Evolutionary conservation across 2,113 vertebrate species (phyloP), one percentile per base, ranked within the genome.

Genomic region (Anolis carolinensis): DNA sequence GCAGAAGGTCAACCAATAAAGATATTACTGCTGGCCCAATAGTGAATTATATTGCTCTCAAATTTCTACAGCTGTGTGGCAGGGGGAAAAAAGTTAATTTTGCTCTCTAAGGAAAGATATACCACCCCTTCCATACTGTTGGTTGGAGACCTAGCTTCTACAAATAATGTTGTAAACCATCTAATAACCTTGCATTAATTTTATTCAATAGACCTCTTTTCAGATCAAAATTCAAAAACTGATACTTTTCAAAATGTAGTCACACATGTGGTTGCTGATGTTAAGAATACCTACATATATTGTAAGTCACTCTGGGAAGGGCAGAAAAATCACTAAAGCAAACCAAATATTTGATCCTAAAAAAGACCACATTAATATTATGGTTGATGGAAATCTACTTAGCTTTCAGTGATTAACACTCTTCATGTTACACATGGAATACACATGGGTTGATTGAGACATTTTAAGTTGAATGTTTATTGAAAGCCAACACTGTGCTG

Each of bases 231-330:
- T 7, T 18, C 3, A 11, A 10, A 23, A 48, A 81, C 25, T 18
- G 11, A 39, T 6, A 36, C 63, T 39, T 79, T 13, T 21, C 84
- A 88, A 92, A 59, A 90, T 25, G 25, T 65, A 65, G 2, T 44
- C 68, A 74, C 1, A 1, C 2, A 78, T 75, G 84, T 70, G 74
- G 59, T 71, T 91, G 62, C 80, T 89, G 91, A 79, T 62, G 68
- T 2, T 44, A 72, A 48, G 32, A 89, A 85, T 30, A 86, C 80
- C 34, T 10, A 25, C 1, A 65, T 65, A 65, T 0, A 78, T 86
- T 71, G 70, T 18, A 34, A n/a, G 67, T n/a, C 30, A 71, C 8
- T 4, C n/a, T 30, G 2, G 65, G 65, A 67, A 13, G 16, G 55
- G 55, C 11, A 14, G 14, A 59, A 59, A 3, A 59, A 4, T 59